Base-by-base conservation (phyloP, 2,888 invertebrate genomes). In the Amorpha juglandis region DNA sequence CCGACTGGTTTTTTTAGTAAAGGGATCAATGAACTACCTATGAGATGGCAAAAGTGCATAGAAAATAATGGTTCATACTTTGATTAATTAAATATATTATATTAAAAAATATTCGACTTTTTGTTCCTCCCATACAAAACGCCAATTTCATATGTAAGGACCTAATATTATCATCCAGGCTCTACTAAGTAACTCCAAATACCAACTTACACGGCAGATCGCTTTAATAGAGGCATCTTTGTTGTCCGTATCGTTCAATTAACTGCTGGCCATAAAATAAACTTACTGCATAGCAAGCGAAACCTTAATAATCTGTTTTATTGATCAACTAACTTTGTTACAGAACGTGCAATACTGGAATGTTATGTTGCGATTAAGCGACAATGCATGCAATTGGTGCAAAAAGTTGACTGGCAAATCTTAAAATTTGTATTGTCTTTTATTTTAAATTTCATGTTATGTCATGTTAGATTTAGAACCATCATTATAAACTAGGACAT, bases 301-400 rank as follows among this genome's bases (percentile, higher is more conserved):
- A 58, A 58, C 42, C 16, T 35, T 42, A 58, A 58, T 58, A 58
- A 58, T 58, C 58, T 12, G 38, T 58, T 38, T 19, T 55, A 58
- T 42, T 58, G 55, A 55, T 55, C 42, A 52, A 63, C 21, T 51
- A 38, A 62, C 50, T 68, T 78, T 78, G 71, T 86, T 86, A 63
- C 84, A 86, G 86, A 87, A 71, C 76, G 79, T 45, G 85, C 81
- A 4, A 84, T 86, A 71, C 67, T 86, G 68, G 64, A 74, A 35
- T 71, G 80, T 47, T 87, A 79, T 65, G 66, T 81, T 38, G 71
- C 76, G 63, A 79, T 86, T 12, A 74, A 84, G 74, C 77, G 76
- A 50, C 80, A 82, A 67, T 84, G 79, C 69, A 75, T 78, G 47
- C 77, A 84, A 68, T 69, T 83, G 3, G 78, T 75, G 47, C 78